A percentile compares a stretch with the other conserved stretches of the same genome.
These are phyloP conservation scores for Onychostoma macrolepis DNA, from an alignment of 2,113 vertebrate genomes.

Conservation along the genomic window DNA sequence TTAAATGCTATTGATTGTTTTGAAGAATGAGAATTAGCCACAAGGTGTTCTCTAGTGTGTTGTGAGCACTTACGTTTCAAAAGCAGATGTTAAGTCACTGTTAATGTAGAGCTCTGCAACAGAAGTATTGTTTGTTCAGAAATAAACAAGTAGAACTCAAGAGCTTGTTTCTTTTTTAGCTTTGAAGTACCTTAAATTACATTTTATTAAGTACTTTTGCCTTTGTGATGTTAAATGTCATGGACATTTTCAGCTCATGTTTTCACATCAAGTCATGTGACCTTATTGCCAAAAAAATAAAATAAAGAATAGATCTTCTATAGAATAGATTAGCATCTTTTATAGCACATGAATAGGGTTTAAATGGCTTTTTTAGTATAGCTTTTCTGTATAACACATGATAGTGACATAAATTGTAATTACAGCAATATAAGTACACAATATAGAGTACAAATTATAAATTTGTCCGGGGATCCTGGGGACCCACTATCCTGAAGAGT, in stretches of 20 bases:
- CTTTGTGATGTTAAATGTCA: conserved; percentile 11
- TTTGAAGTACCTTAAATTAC: background rate
- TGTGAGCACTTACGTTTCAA: background rate
- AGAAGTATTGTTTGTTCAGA: background rate
- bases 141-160: background rate
- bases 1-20: conserved; percentile 34
- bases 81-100: conserved; percentile 21
- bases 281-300: no score
- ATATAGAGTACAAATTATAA: no score
- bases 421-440: no score
- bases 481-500: no score
- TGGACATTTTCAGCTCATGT: background rate
- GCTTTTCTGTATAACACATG: background rate
- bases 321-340: background rate
- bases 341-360: background rate
- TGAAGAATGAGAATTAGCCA: conserved; percentile 31
- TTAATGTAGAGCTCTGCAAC: conserved; percentile 8
- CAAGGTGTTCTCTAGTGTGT: conserved; percentile 17
- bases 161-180: background rate
- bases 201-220: background rate
- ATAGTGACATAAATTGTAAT: no score
- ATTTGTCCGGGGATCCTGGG: no score
- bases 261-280: background rate
- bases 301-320: no score
- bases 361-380: background rate